Evolutionary conservation across 2,113 vertebrate genomes (phyloP).

Genomic region (Enhydra lutris): DNA sequence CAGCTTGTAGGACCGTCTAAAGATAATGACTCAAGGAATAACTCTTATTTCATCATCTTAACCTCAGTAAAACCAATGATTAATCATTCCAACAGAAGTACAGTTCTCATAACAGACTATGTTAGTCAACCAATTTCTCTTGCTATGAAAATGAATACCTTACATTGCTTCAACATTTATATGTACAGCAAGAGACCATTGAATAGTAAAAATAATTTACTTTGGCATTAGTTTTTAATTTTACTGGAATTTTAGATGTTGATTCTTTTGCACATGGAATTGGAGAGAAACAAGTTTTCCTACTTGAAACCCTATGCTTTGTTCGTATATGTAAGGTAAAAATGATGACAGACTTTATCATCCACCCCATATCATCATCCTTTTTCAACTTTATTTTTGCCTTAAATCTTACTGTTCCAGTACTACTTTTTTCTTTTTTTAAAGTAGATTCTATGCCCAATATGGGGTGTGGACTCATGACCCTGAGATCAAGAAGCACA

Average conservation of each 20-base stretch:
- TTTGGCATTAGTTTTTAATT: neutral
- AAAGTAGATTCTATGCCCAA: neutral
- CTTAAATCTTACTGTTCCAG: neutral
- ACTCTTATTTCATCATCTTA: neutral
- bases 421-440: neutral
- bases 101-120: neutral
- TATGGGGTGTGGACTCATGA: neutral
- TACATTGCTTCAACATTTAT: constrained; percentile 28
- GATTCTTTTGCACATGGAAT: neutral
- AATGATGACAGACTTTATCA: neutral
- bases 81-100: neutral
- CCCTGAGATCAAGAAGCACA: neutral
- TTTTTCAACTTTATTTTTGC: neutral
- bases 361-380: neutral
- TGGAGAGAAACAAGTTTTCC: neutral
- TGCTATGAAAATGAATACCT: neutral
- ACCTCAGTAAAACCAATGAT: neutral
- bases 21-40: neutral
- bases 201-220: neutral
- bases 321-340: neutral
- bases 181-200: neutral
- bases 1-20: neutral
- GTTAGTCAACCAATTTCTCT: neutral
- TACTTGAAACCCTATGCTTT: neutral
- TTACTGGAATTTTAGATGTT: neutral